Evolutionary conservation across 2,797 vertebrate genomes (phyloP), one percentile per base, ranked within the genome.

Genomic region (Propithecus perrieri): DNA sequence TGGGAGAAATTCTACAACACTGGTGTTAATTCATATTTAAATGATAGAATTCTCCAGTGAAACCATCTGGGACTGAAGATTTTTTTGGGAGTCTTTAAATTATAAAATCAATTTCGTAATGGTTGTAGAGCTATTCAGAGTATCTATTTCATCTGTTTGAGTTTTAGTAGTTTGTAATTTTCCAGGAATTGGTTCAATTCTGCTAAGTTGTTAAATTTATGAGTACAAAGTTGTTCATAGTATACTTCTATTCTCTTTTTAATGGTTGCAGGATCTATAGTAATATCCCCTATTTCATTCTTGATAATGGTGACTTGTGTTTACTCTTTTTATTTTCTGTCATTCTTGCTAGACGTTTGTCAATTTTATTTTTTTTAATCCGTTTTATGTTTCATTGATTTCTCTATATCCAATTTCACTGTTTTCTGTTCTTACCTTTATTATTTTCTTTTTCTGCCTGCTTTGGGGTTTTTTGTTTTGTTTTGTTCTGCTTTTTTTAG

Each of bases 21-120:
- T 55, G 35, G 30, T 83, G 75, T 69, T 83, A 83, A 89, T 93
- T 93, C 15, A 41, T 87, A 35, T 86, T 71, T 90, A 67, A 85
- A 69, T 61, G 33, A 38, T 55, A 14, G 26, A 61, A 75, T 76
- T 71, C 46, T 57, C 38, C 53, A 55, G 4, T 41, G 26, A 83
- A 48, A 48, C 67, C 35, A 41, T 74, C 69, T 46, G n/a, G n/a
- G n/a, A 24, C 26, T 67, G 8, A 22, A 57, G 48, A 50, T 53
- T 53, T 12, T 43, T 38, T 43, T 28, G 13, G 46, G 55, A 83
- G 11, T 24, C 53, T 94, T 95, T n/a, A 87, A 94, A 67, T 43
- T 55, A 63, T 43, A 4, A 43, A 76, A 87, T 80, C n/a, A 80
- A 53, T 80, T 72, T 93, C 14, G 80, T 80, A 78, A 76, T 81